These are phyloP conservation scores for Tortricodes alternella DNA, from an alignment of 2,888 invertebrate species.

Conservation along the genomic window DNA sequence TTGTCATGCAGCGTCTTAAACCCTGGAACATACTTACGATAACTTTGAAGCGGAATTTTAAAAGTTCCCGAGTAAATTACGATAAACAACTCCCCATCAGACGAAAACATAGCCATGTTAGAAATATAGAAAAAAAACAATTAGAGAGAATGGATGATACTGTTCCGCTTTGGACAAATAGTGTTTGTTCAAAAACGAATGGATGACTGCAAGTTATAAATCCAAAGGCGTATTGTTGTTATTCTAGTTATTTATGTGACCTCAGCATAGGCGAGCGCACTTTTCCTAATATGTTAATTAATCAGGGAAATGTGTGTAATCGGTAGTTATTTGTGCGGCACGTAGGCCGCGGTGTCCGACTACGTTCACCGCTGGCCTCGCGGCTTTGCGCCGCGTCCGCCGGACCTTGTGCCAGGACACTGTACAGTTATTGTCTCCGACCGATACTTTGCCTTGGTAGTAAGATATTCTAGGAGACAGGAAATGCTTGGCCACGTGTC, in stretches of 20 bases:
- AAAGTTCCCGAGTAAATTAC: no score
- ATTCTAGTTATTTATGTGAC: not conserved
- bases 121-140: no score
- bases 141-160: no score
- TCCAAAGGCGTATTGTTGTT: no score
- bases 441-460: conserved; percentile 32
- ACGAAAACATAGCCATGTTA: no score
- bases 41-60: no score
- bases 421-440: conserved; percentile 48
- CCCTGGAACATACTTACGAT: no score
- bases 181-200: no score
- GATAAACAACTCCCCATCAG: no score
- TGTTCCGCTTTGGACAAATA: no score
- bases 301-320: conserved; percentile 8
- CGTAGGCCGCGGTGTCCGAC: conserved; percentile 39
- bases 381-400: conserved; percentile 36
- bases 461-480: conserved; percentile 35
- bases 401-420: conserved; percentile 70
- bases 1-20: no score
- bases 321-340: not conserved
- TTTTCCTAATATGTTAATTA: not conserved
- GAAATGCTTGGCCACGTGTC: conserved; percentile 17
- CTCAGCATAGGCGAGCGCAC: not conserved
- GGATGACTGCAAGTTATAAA: no score
- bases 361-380: conserved; percentile 76